Base-by-base conservation (phyloP, 2,113 vertebrate species). In the Pyrgilauda ruficollis region DNA sequence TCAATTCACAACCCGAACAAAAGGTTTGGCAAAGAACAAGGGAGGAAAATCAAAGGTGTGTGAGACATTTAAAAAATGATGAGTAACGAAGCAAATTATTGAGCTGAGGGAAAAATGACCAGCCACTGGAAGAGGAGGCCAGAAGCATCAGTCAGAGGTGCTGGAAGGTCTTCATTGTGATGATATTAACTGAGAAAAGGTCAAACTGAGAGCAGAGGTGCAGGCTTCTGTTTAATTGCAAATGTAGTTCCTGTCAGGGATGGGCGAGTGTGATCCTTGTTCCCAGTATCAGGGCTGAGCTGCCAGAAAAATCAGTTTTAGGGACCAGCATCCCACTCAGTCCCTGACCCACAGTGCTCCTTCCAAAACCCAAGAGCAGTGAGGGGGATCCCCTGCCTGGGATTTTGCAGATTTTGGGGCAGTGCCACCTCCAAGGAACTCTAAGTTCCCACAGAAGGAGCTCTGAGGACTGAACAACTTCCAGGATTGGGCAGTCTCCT, bases 121-220 rank as follows among this genome's bases (percentile, higher is more conserved):
- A 90, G 50, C 15, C 15, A 52, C 63, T 89, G 76, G 75, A 89
- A 87, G 33, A 79, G 8, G 59, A 90, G 55, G 81, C 77, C 70
- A 85, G 77, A 11, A 80, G 18, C 56, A 84, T 96, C 92, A 92
- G 49, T 96, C 64, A 90, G 74, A 64, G 55, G 49, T 84, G 67
- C 79, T 93, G 82, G 72, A 84, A 72, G 41, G 68, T 90, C 78
- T 94, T 90, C 5, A 58, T 74, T 90, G 63, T 95, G 82, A 80
- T 93, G 79, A 50, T 59, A 86, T 84, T 95, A 95, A 63, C 43
- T 73, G 74, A 86, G 75, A 55, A 94, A 94, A 96, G 89, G 95
- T 91, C 90, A 94, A 56, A 84, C 33, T 33, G 69, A 93, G 83
- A 95, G 64, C 37, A 86, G 43, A 94, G 41, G 91, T 86, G 70